Base-by-base conservation (phyloP, 2,888 invertebrate genomes). In the Poecilobothrus nobilitatus region DNA sequence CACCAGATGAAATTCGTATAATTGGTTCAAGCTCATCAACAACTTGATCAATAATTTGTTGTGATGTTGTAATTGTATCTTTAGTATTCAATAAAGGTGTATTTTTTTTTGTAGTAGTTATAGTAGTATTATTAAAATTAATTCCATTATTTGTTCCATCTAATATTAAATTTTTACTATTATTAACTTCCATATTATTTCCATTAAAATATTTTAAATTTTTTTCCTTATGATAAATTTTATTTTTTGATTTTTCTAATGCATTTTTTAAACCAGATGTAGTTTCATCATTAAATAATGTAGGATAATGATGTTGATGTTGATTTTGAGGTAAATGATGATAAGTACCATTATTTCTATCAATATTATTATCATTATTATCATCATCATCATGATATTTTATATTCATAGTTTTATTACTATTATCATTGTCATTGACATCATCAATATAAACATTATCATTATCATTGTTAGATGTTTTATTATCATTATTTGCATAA, bases 381-480 rank as follows among this genome's bases (percentile, higher is more conserved):
- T 64, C 65, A 53, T 68, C 63, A 27, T 63, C n/a, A 21, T 65
- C 27, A 65, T 20, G 7, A 65, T 21, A 33, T 18, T n/a, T 21
- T 22, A 27, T 65, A 20, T 18, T 33, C 65, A 63, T 67, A 68
- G 27, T 70, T 22, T 67, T 68, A 37, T 68, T 67, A 15, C 68
- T 27, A 63, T 67, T 68, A 3, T 68, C 67, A 41, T 69, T 69
- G 15, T 69, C 64, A 37, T 71, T 67, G 18, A 71, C 65, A 18
- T 70, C 70, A 5, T 72, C 73, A 34, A 76, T 75, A 9, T 76
- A 76, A 15, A 76, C 72, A 33, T 75, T 73, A 53, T 76, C 75
- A 33, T 75, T 73, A 53, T 76, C 75, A 0, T 53, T 18, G n/a
- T 53, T 53, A n/a, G 6, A 18, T 12, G 9, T 18, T 53, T 53